These are phyloP conservation scores for Isichthys henryi DNA, from an alignment of 2,113 vertebrate genomes.

Conservation along the genomic window DNA sequence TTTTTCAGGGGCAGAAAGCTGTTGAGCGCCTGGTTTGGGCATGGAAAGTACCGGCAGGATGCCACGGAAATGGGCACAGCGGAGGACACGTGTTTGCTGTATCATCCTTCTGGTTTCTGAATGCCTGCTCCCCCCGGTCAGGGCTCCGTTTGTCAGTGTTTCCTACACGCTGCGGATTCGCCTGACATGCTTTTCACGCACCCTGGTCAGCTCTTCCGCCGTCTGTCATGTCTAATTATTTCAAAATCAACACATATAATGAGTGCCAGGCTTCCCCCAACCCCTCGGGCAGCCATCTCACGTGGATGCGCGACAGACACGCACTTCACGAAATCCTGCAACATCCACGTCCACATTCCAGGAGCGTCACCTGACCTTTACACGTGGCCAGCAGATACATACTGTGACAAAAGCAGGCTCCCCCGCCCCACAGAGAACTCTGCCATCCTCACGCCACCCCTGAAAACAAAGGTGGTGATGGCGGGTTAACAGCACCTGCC, in stretches of 20 bases:
- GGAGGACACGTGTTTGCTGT: not conserved
- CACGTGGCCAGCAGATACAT: slow-evolving; percentile 45
- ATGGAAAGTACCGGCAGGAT: not conserved
- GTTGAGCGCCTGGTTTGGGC: not conserved
- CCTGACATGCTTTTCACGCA: not conserved
- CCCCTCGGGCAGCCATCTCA: not conserved
- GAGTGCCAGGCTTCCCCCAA: not conserved
- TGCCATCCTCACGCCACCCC: not conserved
- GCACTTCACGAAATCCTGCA: not conserved
- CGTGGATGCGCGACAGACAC: not conserved
- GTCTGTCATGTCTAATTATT: not conserved
- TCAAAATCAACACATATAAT: not conserved
- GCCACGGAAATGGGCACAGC: not conserved
- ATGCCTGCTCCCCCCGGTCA: not conserved
- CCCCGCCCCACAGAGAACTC: slow-evolving; percentile 4
- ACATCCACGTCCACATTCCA: not conserved
- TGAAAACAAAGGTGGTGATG: not conserved
- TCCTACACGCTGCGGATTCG: not conserved
- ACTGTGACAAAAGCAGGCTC: slow-evolving; percentile 11
- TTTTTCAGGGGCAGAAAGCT: not conserved
- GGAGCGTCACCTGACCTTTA: slow-evolving; percentile 64
- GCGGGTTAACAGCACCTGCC: not conserved
- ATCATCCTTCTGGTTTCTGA: not conserved
- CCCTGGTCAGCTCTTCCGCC: not conserved
- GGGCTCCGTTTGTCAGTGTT: not conserved